A percentile compares a stretch with the other conserved stretches of the same genome.
phyloP scores from a whole-genome alignment of 2,113 vertebrate species.

The Prochilodus magdalenae region DNA sequence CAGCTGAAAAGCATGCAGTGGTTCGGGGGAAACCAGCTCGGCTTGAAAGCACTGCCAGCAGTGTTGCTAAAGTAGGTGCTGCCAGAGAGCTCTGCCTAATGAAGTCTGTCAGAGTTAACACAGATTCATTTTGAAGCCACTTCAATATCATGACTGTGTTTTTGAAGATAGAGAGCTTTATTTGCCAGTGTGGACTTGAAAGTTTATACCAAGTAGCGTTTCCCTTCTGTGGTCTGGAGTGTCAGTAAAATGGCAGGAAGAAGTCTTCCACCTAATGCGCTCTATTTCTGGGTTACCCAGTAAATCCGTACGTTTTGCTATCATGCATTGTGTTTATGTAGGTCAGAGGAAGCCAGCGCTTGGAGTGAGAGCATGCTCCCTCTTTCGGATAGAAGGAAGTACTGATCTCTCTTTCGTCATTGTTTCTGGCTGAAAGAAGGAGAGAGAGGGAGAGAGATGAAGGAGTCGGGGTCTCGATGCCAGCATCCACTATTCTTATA shows the following conservation, averaged over 20 bases:
- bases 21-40: too few relatives aligned
- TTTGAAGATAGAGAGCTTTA: too few relatives aligned
- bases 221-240: too few relatives aligned
- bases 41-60: too few relatives aligned
- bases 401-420: background rate
- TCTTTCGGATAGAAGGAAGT: slow-evolving; percentile 15
- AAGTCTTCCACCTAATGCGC: background rate
- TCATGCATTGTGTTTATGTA: slow-evolving; percentile 44
- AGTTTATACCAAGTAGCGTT: too few relatives aligned
- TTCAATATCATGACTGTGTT: too few relatives aligned
- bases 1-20: too few relatives aligned
- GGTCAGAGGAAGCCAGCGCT: slow-evolving; percentile 29
- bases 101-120: too few relatives aligned
- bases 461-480: background rate
- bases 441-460: background rate
- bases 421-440: background rate
- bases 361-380: slow-evolving; percentile 7
- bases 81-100: too few relatives aligned
- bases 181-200: too few relatives aligned
- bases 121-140: too few relatives aligned
- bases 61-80: too few relatives aligned
- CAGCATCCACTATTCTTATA: background rate
- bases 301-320: background rate
- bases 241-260: background rate
- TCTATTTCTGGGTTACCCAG: background rate